phyloP scores from a whole-genome alignment of 2,888 invertebrate genomes.

The Sclerodermus sp. region DNA sequence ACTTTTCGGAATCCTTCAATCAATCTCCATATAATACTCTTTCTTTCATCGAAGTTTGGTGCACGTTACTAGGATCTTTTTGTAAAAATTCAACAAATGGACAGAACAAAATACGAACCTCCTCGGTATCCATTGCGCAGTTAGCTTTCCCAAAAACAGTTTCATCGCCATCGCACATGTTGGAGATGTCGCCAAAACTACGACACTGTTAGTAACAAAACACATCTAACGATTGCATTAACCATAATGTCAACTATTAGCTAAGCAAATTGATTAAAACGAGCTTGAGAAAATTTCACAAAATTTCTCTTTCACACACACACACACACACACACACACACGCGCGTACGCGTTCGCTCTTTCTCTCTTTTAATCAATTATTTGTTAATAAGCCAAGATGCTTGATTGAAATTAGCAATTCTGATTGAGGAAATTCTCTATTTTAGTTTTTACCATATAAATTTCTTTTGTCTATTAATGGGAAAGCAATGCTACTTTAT shows the following conservation, averaged over 20 bases:
- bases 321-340: no score
- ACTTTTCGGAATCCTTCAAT: no score
- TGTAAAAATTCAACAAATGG: neutral
- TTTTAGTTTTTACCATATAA: no score
- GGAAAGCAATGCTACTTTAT: no score
- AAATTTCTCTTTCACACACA: no score
- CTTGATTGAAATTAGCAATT: neutral
- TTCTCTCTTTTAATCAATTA: neutral
- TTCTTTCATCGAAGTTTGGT: no score
- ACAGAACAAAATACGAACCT: conserved; percentile 41
- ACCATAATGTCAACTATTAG: neutral
- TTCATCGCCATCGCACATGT: conserved; percentile 58
- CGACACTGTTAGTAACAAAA: conserved; percentile 61
- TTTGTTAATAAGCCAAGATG: neutral
- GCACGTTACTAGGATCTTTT: no score
- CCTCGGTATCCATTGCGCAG: conserved; percentile 41
- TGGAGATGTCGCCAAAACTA: conserved; percentile 66
- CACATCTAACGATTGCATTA: conserved; percentile 37
- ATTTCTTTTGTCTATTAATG: no score
- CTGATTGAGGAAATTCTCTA: no score
- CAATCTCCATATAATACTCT: no score
- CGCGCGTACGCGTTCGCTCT: no score
- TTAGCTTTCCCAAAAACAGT: conserved; percentile 44
- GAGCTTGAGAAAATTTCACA: no score
- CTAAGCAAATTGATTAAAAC: conserved; percentile 21